Conservation (phyloP, 2,888 invertebrate species). For the Cremastobaeus sp. region DNA sequence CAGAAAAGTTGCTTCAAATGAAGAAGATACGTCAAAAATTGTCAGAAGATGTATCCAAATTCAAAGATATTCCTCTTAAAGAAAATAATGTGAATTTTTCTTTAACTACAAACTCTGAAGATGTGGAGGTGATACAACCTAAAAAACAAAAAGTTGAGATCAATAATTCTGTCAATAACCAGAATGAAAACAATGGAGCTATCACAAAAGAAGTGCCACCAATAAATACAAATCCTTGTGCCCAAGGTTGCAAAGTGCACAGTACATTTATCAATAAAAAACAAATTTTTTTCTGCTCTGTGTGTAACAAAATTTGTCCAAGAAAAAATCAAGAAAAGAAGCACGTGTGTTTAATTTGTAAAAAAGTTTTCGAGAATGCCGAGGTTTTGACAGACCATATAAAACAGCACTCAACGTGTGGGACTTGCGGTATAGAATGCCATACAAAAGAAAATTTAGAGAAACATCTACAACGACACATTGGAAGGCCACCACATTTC, state of each 20-base stretch:
- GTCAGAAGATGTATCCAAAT: not conserved
- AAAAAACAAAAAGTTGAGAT: no score
- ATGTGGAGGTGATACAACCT: constrained; percentile 5
- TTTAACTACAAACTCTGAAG: not conserved
- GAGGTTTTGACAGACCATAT: constrained; percentile 65
- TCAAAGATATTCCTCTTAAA: constrained; percentile 4
- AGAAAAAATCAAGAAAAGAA: constrained; percentile 49
- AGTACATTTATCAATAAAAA: constrained; percentile 25
- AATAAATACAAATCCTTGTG: constrained; percentile 8
- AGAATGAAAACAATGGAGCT: not conserved
- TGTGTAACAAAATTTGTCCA: constrained; percentile 55
- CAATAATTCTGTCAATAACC: not conserved
- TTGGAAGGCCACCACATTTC: constrained; percentile 65
- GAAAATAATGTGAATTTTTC: not conserved
- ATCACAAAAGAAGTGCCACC: not conserved
- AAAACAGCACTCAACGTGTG: constrained; percentile 70
- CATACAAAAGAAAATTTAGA: constrained; percentile 38
- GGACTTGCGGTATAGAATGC: constrained; percentile 64
- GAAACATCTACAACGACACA: constrained; percentile 63
- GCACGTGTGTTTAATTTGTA: constrained; percentile 66
- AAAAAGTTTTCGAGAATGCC: constrained; percentile 59
- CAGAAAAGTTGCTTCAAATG: constrained; percentile 57
- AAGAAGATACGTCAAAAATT: constrained; percentile 26
- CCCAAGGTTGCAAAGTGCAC: constrained; percentile 41
- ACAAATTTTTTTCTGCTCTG: constrained; percentile 27